phyloP scores from a whole-genome alignment of 2,888 invertebrate species.

The Nomada fucata region DNA sequence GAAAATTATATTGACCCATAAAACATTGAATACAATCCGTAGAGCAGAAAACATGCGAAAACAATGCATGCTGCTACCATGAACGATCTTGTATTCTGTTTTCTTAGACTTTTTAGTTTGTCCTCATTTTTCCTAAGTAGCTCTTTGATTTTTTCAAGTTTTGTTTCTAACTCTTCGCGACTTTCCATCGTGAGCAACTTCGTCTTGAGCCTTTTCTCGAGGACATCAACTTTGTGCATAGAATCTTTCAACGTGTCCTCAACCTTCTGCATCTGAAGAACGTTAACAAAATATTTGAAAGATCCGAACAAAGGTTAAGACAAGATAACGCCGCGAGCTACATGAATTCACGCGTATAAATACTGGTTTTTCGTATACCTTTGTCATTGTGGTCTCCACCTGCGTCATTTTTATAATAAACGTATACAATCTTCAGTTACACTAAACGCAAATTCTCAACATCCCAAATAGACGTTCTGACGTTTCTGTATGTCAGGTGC shows the following conservation, averaged over 20 bases:
- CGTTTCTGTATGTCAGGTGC: constrained; percentile 24
- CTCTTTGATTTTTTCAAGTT: constrained; percentile 76
- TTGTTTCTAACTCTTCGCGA: constrained; percentile 77
- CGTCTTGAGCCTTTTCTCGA: constrained; percentile 76
- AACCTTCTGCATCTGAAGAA: constrained; percentile 76
- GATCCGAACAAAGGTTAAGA: constrained; percentile 23
- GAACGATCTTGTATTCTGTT: constrained; percentile 78
- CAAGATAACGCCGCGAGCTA: constrained; percentile 15
- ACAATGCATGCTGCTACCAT: constrained; percentile 76
- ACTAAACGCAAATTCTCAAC: constrained; percentile 1
- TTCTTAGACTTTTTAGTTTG: constrained; percentile 71
- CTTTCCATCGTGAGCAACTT: constrained; percentile 74
- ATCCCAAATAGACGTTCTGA: constrained; percentile 21
- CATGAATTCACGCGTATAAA: neutral
- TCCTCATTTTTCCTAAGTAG: constrained; percentile 76
- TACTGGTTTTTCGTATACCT: constrained; percentile 55
- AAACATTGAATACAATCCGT: constrained; percentile 74
- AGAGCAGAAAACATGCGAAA: constrained; percentile 76
- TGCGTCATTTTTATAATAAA: constrained; percentile 46
- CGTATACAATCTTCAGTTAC: constrained; percentile 17
- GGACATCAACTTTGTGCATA: constrained; percentile 72
- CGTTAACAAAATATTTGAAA: neutral
- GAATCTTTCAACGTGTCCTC: constrained; percentile 77
- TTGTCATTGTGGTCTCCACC: constrained; percentile 61
- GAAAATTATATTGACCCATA: constrained; percentile 52